phyloP scores from a whole-genome alignment of 2,113 vertebrate genomes.

The Vombatus ursinus region DNA sequence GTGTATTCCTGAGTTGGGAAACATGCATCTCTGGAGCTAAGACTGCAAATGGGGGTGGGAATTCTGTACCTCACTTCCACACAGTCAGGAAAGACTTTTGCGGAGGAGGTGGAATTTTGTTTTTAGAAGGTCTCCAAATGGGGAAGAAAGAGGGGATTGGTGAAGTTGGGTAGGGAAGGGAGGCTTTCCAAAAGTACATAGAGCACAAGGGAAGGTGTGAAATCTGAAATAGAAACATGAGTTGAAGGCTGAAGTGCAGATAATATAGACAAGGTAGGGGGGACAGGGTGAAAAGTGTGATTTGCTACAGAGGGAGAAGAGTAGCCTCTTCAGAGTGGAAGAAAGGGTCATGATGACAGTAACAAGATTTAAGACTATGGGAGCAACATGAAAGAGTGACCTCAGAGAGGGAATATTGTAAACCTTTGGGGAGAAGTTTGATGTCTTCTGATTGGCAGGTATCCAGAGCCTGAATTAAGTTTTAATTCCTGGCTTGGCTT shows the following conservation, averaged over 20 bases:
- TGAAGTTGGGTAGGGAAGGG: background rate
- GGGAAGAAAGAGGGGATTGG: background rate
- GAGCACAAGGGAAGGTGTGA: background rate
- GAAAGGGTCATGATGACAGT: background rate
- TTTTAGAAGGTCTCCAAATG: background rate
- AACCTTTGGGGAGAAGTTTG: background rate
- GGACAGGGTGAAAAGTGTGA: background rate
- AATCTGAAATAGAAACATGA: background rate
- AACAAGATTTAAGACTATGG: background rate
- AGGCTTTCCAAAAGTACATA: background rate
- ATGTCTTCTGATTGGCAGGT: background rate
- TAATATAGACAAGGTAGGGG: background rate
- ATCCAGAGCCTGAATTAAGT: background rate
- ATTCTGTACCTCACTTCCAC: background rate
- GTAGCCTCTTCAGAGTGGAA: background rate
- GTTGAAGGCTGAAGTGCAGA: background rate
- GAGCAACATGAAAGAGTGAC: background rate
- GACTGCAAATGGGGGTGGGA: background rate
- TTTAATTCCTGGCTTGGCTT: background rate
- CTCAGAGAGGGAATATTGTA: background rate
- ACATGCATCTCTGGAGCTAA: background rate
- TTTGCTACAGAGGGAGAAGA: background rate
- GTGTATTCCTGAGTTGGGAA: background rate
- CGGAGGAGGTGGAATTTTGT: background rate
- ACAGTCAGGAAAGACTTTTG: background rate